Conservation (phyloP, 2,888 invertebrate genomes). For the Drosophila pseudotakahashii region DNA sequence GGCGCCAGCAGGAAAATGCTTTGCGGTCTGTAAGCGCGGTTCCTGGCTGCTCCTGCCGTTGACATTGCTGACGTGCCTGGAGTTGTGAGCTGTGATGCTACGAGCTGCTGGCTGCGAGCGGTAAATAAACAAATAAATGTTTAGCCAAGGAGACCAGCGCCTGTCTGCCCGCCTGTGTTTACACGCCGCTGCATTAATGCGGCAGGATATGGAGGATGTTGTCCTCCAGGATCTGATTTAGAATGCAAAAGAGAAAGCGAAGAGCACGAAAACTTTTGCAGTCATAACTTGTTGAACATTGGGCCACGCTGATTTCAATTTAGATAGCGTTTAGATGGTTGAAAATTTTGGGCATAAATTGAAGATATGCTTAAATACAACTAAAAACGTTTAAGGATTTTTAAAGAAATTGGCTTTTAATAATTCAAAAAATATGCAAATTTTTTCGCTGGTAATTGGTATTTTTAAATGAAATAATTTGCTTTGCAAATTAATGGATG, state of each 20-base stretch:
- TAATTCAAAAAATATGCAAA: no score
- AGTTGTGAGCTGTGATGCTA: constrained; percentile 18
- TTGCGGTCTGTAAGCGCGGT: constrained; percentile 37
- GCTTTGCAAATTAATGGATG: not conserved
- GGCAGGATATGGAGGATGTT: constrained; percentile 6
- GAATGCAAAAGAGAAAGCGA: constrained; percentile 11
- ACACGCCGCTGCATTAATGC: constrained; percentile 45
- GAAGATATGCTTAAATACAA: no score
- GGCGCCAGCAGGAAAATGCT: constrained; percentile 54
- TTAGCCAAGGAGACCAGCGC: constrained; percentile 26
- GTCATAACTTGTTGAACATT: constrained; percentile 35
- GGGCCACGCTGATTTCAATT: constrained; percentile 12
- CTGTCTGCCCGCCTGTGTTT: constrained; percentile 27
- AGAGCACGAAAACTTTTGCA: constrained; percentile 14
- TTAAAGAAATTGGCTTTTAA: not conserved
- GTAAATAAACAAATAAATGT: constrained; percentile 39
- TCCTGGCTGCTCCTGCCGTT: constrained; percentile 19
- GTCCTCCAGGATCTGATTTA: constrained; percentile 14
- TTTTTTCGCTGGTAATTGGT: not conserved
- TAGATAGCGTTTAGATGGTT: not conserved
- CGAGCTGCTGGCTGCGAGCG: constrained; percentile 15
- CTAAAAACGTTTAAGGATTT: not conserved
- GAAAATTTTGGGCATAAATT: not conserved
- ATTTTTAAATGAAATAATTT: not conserved
- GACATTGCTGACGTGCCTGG: constrained; percentile 52